Evolutionary conservation across 2,113 vertebrate species (phyloP), one percentile per base, ranked within the genome.

Genomic region (Scomber japonicus): DNA sequence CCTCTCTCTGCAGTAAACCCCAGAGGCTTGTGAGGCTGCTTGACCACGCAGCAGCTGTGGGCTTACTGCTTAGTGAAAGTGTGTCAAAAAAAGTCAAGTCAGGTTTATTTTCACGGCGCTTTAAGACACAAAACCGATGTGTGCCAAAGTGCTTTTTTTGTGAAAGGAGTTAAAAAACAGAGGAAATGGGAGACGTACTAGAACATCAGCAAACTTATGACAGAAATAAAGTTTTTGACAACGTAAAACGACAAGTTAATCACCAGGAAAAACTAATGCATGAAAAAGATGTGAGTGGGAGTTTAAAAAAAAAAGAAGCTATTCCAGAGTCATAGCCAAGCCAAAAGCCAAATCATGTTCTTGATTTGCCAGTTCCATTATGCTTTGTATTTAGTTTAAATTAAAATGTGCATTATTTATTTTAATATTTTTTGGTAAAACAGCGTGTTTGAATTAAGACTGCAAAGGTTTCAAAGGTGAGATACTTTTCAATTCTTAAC

Each of bases 21-120:
- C 13, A 61, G 21, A 71, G 78, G 80, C 86, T 82, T 56, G 78
- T 85, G 82, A 83, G 51, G 67, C 72, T 53, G 66, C 69, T 84
- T 80, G 80, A 80, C 63, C 79, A 16, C 55, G 50, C 51, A 67
- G 84, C 88, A 90, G 88, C 89, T 88, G 89, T 82, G 76, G 72
- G 64, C 17, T 61, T 40, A 57, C 59, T 30, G 57, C 60, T 83
- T 27, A 27, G 76, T 31, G 57, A 78, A 30, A 76, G 76, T 71
- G 63, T 62, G 75, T 72, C 72, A 59, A 45, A 66, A 69, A 78
- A 27, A 24, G 81, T 84, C 90, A 83, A 40, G 35, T 40, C 35
- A 40, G 63, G 77, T 81, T 67, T 86, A 83, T 81, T 88, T 70
- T 19, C 14, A 12, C 8, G 46, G 13, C 24, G 50, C 72, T 84